Base-by-base conservation (phyloP, 92 coral and sea anemone genomes). In the Epizoanthus illoricatus region DNA sequence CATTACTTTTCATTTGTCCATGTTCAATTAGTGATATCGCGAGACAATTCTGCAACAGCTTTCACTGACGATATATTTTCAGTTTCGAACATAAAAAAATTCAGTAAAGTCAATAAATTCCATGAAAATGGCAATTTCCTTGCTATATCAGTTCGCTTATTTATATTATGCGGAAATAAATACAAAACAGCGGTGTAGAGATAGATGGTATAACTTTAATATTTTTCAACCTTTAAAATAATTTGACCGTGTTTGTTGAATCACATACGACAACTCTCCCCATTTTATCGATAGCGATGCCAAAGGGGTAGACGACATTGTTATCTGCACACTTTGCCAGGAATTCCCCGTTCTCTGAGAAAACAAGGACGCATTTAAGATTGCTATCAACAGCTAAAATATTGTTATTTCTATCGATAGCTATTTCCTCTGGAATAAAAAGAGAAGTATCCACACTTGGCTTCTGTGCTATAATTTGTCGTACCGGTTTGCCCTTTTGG, bases 231-330 rank as follows among this genome's bases (percentile, higher is more conserved):
- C 24, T 61, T 28, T 76, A 87, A 41, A 90, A 90, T 8, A 90
- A 58, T 71, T 90, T 90, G 73, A 90, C 68, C 16, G 57, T 63
- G 69, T 90, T 79, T 41, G 93, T 87, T 36, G 86, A 79, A 47
- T 90, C 93, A 15, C 90, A 39, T 12, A 90, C 80, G 4, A 87
- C 45, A 20, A 90, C 57, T 68, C 93, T 65, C 45, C 91, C 93
- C 84, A 80, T 45, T 33, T 17, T 55, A 69, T 90, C 93, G 18
- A 90, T 74, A 7, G 89, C 90, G 24, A 90, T 64, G 12, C 93
- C 93, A 69, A 19, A 87, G 1, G 93, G 93, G 23, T 81, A 80
- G 54, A 75, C 65, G 19, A 90, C 67, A 62, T 67, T 68, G 5
- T 58, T 83, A 13, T 67, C 74, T 24, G 86, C 87, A 21, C 88